Base-by-base conservation (phyloP, 2,797 vertebrate genomes). In the Alauda arvensis region DNA sequence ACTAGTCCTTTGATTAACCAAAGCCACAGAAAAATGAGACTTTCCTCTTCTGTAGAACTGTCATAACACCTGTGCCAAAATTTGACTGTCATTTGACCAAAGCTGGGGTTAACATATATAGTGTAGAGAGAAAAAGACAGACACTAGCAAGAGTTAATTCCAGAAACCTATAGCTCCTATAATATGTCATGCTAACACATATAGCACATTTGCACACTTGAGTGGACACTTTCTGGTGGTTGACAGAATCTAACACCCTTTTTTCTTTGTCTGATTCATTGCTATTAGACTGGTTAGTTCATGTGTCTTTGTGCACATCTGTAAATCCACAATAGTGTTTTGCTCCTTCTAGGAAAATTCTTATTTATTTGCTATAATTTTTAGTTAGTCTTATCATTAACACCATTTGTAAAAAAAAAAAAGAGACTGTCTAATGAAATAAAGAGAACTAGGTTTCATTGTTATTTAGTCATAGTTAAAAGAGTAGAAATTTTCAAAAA, bases 151-250 rank as follows among this genome's bases (percentile, higher is more conserved):
- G 83, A 87, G 76, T 86, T 93, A 94, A 80, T 60, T 87, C 66
- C 18, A 60, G 69, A 87, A 86, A 83, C n/a, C n/a, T 87, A 52
- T 46, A 88, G 78, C 23, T 83, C 42, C 31, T 53, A 40, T 62
- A 88, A 85, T 84, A 71, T 72, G 76, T 83, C 79, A 72, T 71
- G 24, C 68, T 68, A 89, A 68, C n/a, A 65, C 45, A 83, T 77
- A 88, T 14, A 91, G 67, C 59, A 80, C 76, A 87, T 89, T 93
- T 93, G 34, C 91, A 94, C 91, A 88, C 86, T 93, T 80, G 72
- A 92, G 28, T 69, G 59, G 81, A 80, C 66, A 46, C 88, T 94
- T 95, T 91, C 91, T 94, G 81, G 62, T 72, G 21, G 69, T 4
- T 89, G 84, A 94, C 89, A 94, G 66, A 88, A 87, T 46, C 59